Evolutionary conservation across 2,113 vertebrate species (phyloP).

Genomic region (Smithornis capensis): DNA sequence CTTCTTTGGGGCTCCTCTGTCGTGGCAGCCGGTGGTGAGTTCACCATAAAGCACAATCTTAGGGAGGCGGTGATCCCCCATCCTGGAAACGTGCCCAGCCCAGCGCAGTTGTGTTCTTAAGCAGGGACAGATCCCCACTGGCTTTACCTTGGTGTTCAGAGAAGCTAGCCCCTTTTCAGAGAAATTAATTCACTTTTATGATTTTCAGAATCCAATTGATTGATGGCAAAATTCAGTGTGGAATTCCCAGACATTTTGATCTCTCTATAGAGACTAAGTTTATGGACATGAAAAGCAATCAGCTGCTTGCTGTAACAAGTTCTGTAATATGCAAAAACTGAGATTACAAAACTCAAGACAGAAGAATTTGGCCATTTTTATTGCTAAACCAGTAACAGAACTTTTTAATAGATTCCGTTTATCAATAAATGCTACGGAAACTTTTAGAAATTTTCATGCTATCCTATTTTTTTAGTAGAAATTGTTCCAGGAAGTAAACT

Average conservation of each 20-base stretch:
- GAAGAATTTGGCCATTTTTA: not conserved
- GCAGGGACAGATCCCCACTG: not conserved
- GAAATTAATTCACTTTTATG: not conserved
- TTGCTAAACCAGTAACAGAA: not conserved
- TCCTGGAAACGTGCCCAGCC: too few relatives aligned
- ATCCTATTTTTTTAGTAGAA: not conserved
- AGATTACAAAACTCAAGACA: not conserved
- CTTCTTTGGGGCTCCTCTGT: too few relatives aligned
- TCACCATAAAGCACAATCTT: too few relatives aligned
- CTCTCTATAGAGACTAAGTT: not conserved
- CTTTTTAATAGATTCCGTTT: not conserved
- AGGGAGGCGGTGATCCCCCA: too few relatives aligned
- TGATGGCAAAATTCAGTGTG: not conserved
- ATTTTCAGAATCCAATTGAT: not conserved
- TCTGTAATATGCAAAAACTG: not conserved
- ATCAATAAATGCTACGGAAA: not conserved
- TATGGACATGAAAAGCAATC: not conserved
- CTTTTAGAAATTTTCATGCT: not conserved
- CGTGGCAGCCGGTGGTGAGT: too few relatives aligned
- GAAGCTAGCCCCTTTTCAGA: not conserved
- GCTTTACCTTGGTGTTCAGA: not conserved
- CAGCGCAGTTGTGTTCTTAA: too few relatives aligned
- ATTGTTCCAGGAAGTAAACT: not conserved
- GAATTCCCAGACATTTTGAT: not conserved
- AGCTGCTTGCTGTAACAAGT: not conserved